These are phyloP conservation scores for Cossypha polioptera DNA, from an alignment of 2,797 vertebrate genomes.

Conservation along the genomic window DNA sequence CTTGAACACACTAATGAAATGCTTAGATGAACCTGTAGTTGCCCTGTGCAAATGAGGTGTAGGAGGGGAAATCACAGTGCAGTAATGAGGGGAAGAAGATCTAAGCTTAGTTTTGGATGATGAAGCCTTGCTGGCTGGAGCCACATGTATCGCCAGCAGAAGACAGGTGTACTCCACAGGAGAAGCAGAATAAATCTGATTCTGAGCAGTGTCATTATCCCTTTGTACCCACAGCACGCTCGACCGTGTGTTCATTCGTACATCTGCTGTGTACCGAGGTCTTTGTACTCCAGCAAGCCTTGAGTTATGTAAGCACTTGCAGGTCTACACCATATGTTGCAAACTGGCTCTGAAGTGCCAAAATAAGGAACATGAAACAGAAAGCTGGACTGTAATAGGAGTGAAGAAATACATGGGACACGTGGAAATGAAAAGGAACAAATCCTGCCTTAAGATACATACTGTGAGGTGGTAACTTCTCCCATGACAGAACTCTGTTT, in stretches of 20 bases:
- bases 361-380: neutral
- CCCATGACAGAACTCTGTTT: neutral
- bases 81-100: conserved; percentile 6
- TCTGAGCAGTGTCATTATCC: conserved; percentile 4
- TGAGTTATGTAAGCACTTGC: conserved; percentile 53
- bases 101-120: conserved; percentile 43
- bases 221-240: conserved; percentile 40
- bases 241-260: neutral
- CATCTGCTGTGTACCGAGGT: conserved; percentile 61
- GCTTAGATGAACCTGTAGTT: neutral
- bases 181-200: conserved; percentile 59
- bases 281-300: conserved; percentile 60
- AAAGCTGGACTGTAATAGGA: neutral
- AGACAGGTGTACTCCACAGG: conserved; percentile 64
- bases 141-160: neutral
- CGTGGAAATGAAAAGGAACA: conserved; percentile 4
- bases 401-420: neutral
- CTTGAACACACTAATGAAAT: conserved; percentile 1
- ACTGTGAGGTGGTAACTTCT: neutral
- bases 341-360: conserved; percentile 6
- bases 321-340: conserved; percentile 7
- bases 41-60: neutral
- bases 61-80: neutral
- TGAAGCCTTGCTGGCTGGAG: neutral
- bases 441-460: neutral